Base-by-base conservation (phyloP, 2,113 vertebrate species). In the Indicator maculatus region DNA sequence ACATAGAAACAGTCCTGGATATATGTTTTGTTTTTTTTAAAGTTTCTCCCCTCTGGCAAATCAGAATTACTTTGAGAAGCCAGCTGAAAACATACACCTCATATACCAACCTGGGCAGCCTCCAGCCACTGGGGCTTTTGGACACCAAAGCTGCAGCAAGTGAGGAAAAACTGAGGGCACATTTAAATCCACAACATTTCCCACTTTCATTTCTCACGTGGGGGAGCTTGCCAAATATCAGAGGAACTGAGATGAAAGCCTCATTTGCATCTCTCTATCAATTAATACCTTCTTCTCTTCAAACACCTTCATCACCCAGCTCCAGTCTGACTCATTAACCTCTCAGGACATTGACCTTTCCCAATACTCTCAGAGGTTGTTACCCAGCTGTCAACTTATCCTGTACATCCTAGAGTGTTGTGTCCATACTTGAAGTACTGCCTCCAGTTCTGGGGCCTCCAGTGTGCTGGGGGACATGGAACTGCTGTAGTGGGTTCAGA, bases 311-410 rank as follows among this genome's bases (percentile, higher is more conserved):
- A 0, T 16, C 38, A 50, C 20, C 30, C 72, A 89, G 18, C 7
- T 53, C 36, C 52, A 59, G 3, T 65, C 27, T 31, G 53, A 59
- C 7, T 31, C 9, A 1, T 26, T 63, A 45, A 63, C 44, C 27
- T 56, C 6, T 59, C 8, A 16, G 16, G 33, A 80, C 0, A 1
- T 15, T 0, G 2, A 27, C 3, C 5, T 75, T 67, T 67, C 31
- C 38, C 23, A 64, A 1, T 7, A 38, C 67, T 83, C 36, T 38
- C 64, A 50, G 15, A 12, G 3, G 30, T 73, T 31, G 63, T 45
- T 38, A 11, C 33, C 36, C 71, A 77, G 16, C 39, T 59, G 12
- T 59, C 27, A 41, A 0, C 6, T 55, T 31, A 52, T 19, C 36
- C n/a, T 67, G 12, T 8, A 33, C 66, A 60, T 41, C 41, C 41